phyloP scores from a whole-genome alignment of 2,888 invertebrate species.

The Agonopterix subpropinquella region DNA sequence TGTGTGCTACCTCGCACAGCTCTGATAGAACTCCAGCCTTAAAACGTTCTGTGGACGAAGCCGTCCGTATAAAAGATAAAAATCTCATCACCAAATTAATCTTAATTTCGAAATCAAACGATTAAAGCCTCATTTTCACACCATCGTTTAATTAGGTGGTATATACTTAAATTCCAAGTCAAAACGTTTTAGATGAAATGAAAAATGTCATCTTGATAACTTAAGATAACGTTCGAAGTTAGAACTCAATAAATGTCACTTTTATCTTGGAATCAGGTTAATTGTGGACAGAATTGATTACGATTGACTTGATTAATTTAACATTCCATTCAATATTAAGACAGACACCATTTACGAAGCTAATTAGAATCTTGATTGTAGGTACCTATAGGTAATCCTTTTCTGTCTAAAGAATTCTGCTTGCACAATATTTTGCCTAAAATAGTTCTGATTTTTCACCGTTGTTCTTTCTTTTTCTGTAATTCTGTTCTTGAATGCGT shows the following conservation, averaged over 20 bases:
- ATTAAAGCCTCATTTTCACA: constrained; percentile 5
- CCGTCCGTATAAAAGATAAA: neutral
- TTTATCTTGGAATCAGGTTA: constrained; percentile 2
- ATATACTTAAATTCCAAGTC: neutral
- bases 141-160: constrained; percentile 2
- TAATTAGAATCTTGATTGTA: neutral
- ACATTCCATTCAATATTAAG: no score
- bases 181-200: neutral
- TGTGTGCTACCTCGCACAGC: no score
- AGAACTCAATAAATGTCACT: constrained; percentile 1
- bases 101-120: neutral
- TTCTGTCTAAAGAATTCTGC: neutral
- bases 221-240: constrained; percentile 1
- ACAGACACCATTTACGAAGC: neutral
- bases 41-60: no score
- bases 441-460: neutral
- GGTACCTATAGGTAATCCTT: no score
- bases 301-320: neutral
- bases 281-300: neutral
- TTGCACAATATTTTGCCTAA: neutral
- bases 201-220: neutral
- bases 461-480: no score
- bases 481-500: no score
- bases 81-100: neutral
- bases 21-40: no score